A percentile compares a stretch with the other conserved stretches of the same genome.
These are phyloP conservation scores for Leptoteleia sp. DNA, from an alignment of 1,140 invertebrate genomes.

Conservation along the genomic window DNA sequence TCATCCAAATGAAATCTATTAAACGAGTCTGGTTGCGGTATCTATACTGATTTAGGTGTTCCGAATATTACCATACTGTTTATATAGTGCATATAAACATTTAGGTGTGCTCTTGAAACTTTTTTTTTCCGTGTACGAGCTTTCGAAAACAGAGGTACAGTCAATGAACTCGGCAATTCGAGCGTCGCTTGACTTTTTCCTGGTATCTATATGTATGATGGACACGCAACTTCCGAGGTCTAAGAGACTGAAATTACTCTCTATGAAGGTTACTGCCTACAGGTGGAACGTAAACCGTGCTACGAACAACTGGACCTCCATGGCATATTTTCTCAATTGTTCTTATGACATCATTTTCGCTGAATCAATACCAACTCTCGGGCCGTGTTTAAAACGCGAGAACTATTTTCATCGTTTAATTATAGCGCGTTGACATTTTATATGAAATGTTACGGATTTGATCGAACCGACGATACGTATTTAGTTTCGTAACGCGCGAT, in stretches of 20 bases:
- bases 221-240: conserved; percentile 71
- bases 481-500: too few relatives aligned
- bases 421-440: conserved; percentile 16
- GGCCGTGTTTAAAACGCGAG: conserved; percentile 1
- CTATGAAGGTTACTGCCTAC: conserved; percentile 52
- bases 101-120: too few relatives aligned
- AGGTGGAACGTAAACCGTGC: conserved; percentile 50
- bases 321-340: conserved; percentile 44
- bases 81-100: too few relatives aligned
- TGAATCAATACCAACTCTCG: conserved; percentile 39
- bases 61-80: too few relatives aligned
- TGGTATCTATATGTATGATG: conserved; percentile 66
- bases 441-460: not conserved
- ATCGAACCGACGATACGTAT: conserved; percentile 7
- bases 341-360: conserved; percentile 50
- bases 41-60: too few relatives aligned
- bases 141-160: conserved; percentile 65
- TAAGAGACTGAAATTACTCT: conserved; percentile 64
- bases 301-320: conserved; percentile 48
- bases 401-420: conserved; percentile 37
- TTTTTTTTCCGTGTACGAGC: too few relatives aligned
- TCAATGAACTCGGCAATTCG: conserved; percentile 71
- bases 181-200: conserved; percentile 66
- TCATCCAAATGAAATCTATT: too few relatives aligned
- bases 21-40: too few relatives aligned